Base-by-base conservation (phyloP, 2,797 vertebrate species). In the Chloroceryle amazona region DNA sequence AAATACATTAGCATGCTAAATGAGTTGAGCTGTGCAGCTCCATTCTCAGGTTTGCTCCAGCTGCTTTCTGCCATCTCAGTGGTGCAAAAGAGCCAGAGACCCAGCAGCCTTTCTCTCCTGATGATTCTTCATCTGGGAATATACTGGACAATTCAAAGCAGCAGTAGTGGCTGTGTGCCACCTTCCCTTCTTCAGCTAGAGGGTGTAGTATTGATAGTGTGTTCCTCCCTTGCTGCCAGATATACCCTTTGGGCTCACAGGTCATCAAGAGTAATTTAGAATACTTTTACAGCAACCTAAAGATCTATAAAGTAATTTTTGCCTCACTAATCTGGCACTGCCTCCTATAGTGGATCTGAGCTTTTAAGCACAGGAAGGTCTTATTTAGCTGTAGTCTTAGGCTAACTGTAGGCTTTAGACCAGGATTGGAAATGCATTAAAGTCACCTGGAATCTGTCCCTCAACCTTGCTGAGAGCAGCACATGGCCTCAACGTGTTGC, bases 221-320 rank as follows among this genome's bases (percentile, higher is more conserved):
- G 2, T 76, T 86, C 57, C 21, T 72, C 62, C 47, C 55, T 82
- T 71, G 68, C 42, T 91, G 76, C 85, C 84, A 88, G 70, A 91
- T 83, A 55, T 52, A 92, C 5, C 87, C 61, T 71, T 68, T 11
- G 42, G 79, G 42, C 66, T 89, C 55, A 47, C 47, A 88, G 80
- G 89, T 88, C 95, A 76, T 62, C 73, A 81, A 75, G 80, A 95
- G 91, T 95, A 83, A 76, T 90, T 83, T 90, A 81, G 51, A 93
- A 94, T 49, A 84, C 31, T 78, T 95, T 93, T 95, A 95, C 66
- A 89, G 55, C 70, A 91, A 73, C 76, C 85, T 86, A 44, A 95
- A 95, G 33, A 88, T 93, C 82, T 81, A 60, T 86, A 93, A 94
- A 91, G 65, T 28, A 51, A 79, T 90, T 94, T 96, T 91, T 96